Base-by-base conservation (phyloP, 2,113 vertebrate species). In the Cepphus grylle region DNA sequence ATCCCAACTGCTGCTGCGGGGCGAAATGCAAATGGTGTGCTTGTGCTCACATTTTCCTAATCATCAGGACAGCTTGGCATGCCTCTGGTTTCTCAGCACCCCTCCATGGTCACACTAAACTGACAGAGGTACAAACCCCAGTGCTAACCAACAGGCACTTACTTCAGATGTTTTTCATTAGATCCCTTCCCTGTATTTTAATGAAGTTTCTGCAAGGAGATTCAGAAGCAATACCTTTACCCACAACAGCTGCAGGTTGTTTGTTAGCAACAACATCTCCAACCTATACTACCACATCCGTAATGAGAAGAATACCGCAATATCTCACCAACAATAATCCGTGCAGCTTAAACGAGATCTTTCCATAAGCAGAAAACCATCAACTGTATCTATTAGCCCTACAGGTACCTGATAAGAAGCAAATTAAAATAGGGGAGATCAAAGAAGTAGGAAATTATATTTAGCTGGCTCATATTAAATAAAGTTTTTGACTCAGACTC, bases 391-490 rank as follows among this genome's bases (percentile, higher is more conserved):
- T 91, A 84, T 95, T 94, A 95, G 91, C 92, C 95, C 94, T 96
- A 97, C 87, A 96, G 93, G 87, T 96, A 87, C 93, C 85, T 93
- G 93, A 96, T 97, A 96, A 97, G 88, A 96, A 95, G 91, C 76
- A 93, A 91, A 93, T 95, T 94, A 93, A 94, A 92, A 88, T 34
- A 88, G 80, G 22, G 14, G 19, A 92, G 92, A 94, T 95, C 91
- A 97, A 95, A 97, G 96, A 97, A 97, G 95, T 83, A 69, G 91
- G 90, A 96, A 97, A 96, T 86, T 71, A 93, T 94, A 96, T 95
- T 94, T 94, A 90, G 90, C 92, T 72, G 72, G 80, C 89, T 96
- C 63, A 83, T 94, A 96, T 96, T 95, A 91, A 94, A 97, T 93
- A 95, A 89, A 96, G 90, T 91, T 95, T 95, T 96, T 97, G 71